Conservation (phyloP, 2,113 vertebrate species). For the Rhabdornis inornatus region DNA sequence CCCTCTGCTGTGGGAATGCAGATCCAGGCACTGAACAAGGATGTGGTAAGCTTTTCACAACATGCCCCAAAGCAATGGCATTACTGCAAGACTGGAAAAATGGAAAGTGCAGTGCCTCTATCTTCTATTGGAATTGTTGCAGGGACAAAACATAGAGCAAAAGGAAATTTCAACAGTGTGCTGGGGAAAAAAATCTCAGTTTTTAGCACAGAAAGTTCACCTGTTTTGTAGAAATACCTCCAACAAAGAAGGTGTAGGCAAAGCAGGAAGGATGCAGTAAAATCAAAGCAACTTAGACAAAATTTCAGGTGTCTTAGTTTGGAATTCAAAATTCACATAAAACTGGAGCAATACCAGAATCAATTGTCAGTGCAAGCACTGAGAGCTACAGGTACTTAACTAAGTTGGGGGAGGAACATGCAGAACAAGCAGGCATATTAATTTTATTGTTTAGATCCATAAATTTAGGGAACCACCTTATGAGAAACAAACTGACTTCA, state of each 20-base stretch:
- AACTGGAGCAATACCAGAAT: not conserved
- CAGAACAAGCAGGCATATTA: not conserved
- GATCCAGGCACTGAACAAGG: slow-evolving; percentile 1
- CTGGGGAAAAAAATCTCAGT: not conserved
- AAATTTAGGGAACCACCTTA: not conserved
- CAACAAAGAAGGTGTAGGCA: not conserved
- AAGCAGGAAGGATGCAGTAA: not conserved
- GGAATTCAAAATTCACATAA: not conserved
- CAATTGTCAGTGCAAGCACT: not conserved
- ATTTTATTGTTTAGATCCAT: not conserved
- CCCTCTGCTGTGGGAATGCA: slow-evolving; percentile 20
- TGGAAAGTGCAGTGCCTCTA: not conserved
- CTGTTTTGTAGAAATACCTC: not conserved
- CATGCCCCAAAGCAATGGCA: not conserved
- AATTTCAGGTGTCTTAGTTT: not conserved
- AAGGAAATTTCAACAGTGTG: not conserved
- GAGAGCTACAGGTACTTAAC: not conserved
- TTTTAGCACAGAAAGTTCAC: not conserved
- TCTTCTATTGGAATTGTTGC: not conserved
- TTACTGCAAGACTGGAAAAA: not conserved
- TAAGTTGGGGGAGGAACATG: not conserved
- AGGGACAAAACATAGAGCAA: not conserved
- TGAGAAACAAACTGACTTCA: not conserved
- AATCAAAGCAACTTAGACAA: not conserved
- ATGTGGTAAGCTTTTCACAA: slow-evolving; percentile 32